These are phyloP conservation scores for Oeneis ivallda DNA, from an alignment of 2,888 invertebrate genomes.

Conservation along the genomic window DNA sequence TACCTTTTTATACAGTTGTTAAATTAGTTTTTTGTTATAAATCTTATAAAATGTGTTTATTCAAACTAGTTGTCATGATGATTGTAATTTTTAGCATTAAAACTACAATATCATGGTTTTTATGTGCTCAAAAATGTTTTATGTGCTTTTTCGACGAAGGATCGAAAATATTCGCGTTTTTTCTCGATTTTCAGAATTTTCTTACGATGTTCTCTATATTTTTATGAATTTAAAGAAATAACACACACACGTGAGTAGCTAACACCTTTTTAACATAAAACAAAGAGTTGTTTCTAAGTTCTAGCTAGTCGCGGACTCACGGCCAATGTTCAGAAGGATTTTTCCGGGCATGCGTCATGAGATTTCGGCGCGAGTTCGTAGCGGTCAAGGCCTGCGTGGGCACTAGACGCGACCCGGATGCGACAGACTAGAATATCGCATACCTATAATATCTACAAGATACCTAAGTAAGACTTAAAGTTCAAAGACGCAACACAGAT, in stretches of 20 bases:
- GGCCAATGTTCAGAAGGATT: constrained; percentile 26
- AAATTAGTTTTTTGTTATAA: not conserved
- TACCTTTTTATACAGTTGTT: not conserved
- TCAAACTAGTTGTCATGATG: not conserved
- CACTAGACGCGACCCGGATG: constrained; percentile 72
- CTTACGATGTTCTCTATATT: too few relatives aligned
- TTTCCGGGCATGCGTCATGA: constrained; percentile 44
- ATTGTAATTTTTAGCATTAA: not conserved
- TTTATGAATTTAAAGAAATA: not conserved
- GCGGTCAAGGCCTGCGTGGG: constrained; percentile 78
- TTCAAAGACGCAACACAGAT: not conserved
- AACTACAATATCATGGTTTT: not conserved
- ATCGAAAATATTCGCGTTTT: not conserved
- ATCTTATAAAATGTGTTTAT: not conserved
- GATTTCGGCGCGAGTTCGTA: constrained; percentile 54
- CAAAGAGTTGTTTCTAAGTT: constrained; percentile 10
- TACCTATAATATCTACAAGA: not conserved
- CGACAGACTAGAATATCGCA: not conserved
- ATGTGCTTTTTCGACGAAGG: not conserved
- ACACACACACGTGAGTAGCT: not conserved
- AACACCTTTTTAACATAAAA: not conserved
- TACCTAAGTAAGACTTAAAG: not conserved
- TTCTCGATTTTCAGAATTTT: not conserved
- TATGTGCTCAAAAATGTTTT: too few relatives aligned
- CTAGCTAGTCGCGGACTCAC: too few relatives aligned